Evolutionary conservation across 2,888 invertebrate genomes (phyloP).

Genomic region (Gymnocheta viridis): DNA sequence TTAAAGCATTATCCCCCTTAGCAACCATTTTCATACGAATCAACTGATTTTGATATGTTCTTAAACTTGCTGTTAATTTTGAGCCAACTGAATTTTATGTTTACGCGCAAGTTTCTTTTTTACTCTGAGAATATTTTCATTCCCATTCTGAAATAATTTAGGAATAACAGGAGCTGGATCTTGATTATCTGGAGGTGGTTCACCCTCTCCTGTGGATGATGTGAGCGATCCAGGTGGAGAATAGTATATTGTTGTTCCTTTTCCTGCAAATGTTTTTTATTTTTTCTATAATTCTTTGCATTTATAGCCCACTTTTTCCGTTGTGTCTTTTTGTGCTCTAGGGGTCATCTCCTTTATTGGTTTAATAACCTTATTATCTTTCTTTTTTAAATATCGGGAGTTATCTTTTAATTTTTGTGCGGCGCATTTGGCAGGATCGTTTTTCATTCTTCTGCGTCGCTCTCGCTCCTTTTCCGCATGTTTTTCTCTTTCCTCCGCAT

Average conservation of each 20-base stretch:
- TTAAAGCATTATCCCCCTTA: slow-evolving; percentile 23
- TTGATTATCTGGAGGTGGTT: neutral
- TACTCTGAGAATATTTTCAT: neutral
- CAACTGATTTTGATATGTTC: slow-evolving; percentile 24
- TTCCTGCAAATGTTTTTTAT: neutral
- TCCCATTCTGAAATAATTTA: neutral
- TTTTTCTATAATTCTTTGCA: neutral
- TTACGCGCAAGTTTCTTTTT: neutral
- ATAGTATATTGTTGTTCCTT: neutral
- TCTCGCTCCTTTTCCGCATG: neutral
- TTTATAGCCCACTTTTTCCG: neutral
- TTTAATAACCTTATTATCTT: slow-evolving; percentile 13
- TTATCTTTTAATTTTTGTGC: neutral
- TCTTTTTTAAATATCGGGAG: slow-evolving; percentile 1
- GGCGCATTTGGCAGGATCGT: neutral
- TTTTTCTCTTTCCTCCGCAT: neutral
- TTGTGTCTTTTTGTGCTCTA: neutral
- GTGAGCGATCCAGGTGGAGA: neutral
- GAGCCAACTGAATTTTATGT: neutral
- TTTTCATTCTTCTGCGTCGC: neutral
- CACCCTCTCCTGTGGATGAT: slow-evolving; percentile 3
- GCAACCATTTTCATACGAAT: slow-evolving; percentile 23
- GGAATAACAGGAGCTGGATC: neutral
- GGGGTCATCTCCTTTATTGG: neutral
- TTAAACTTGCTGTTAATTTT: too few relatives aligned